Base-by-base conservation (phyloP, 1,140 invertebrate species). In the Radopholus similis region DNA sequence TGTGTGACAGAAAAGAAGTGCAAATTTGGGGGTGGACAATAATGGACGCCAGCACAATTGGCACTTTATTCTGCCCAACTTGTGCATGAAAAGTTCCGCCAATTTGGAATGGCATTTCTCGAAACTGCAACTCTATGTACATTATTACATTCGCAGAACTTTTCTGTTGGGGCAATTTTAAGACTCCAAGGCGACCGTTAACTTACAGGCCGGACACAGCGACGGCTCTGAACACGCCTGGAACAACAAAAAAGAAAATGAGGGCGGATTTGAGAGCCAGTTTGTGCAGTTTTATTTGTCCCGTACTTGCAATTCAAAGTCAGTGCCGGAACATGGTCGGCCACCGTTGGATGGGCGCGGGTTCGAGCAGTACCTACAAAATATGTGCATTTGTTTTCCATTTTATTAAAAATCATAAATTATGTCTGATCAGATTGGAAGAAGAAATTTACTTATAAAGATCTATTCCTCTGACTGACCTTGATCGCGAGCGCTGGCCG, bases 271-370 rank as follows among this genome's bases (percentile, higher is more conserved):
- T 49, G 30, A 53, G 77, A 57, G 71, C n/a, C n/a, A 44, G 66
- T 58, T 67, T n/a, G 66, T 47, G 15, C 77, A 85, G 75, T 86
- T 87, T 59, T 86, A 86, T 2, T 82, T 72, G n/a, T n/a, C n/a
- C n/a, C n/a, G 0, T 87, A 84, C 75, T 87, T 71, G 74, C 56
- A 75, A 56, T 63, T 81, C 79, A 65, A 81, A 81, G 51, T 83
- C 77, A 32, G 63, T 68, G 4, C 85, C 85, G 26, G 74, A 47
- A 68, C 86, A 87, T 40, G 72, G 58, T 11, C 83, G 81, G 2
- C 93, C 93, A 0, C 90, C 90, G 78, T 90, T 87, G 47, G 87
- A 85, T 0, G 92, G 90, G n/a, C 85, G 83, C 0, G 92, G 92
- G 81, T 91, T 91, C 76, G 90, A 88, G 80, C 92, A 95, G 2